phyloP scores from a whole-genome alignment of 1,140 invertebrate species.

The Achroia grisella region DNA sequence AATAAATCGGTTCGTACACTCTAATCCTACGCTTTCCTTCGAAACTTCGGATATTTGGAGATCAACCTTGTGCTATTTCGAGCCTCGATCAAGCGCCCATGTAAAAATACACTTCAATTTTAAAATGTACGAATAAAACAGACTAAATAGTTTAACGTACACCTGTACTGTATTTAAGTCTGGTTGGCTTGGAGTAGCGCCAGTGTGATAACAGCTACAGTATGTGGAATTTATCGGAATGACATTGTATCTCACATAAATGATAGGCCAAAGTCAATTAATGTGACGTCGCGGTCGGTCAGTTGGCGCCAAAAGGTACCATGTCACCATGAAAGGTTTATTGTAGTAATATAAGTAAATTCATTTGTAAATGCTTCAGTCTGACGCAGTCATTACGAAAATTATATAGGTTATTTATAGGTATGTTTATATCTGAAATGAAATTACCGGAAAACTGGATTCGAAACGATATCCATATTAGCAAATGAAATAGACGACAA shows the following conservation, averaged over 20 bases:
- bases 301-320: no score
- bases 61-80: slow-evolving; percentile 46
- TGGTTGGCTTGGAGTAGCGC: background rate
- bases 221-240: slow-evolving; percentile 1
- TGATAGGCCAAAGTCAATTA: no score
- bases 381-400: no score
- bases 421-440: no score
- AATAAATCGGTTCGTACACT: background rate
- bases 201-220: background rate
- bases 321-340: no score
- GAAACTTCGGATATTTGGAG: slow-evolving; percentile 38
- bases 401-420: no score
- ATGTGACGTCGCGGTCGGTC: no score
- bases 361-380: no score
- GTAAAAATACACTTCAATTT: slow-evolving; percentile 37
- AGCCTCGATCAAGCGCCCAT: slow-evolving; percentile 29
- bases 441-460: no score
- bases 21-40: slow-evolving; percentile 33
- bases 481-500: no score
- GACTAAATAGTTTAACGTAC: slow-evolving; percentile 13
- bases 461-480: no score
- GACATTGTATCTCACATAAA: background rate
- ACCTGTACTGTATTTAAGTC: slow-evolving; percentile 16
- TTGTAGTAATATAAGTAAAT: no score
- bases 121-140: slow-evolving; percentile 32